Base-by-base conservation (phyloP, 2,113 vertebrate species). In the Girardinichthys multiradiatus region DNA sequence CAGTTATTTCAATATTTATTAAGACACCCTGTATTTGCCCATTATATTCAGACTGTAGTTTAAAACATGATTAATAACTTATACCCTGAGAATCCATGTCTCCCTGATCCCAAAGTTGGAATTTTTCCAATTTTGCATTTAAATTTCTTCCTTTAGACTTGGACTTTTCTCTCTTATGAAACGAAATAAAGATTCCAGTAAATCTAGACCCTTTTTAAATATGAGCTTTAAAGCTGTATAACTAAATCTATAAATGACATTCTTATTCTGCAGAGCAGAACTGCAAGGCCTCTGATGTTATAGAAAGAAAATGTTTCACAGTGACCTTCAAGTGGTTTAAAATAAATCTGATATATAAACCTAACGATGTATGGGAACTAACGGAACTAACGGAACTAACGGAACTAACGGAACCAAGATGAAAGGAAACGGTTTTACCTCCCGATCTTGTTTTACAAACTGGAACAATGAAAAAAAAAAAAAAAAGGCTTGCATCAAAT, bases 31-130 rank as follows among this genome's bases (percentile, higher is more conserved):
- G 54, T 71, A 83, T 63, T 86, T 76, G 75, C 66, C 72, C 63
- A 75, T 69, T 59, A 76, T 30, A 72, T 60, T 17, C 2, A 69
- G 68, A 64, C 74, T 75, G 68, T 76, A 51, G 58, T 76, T 75
- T 76, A 64, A 83, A 86, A 84, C 66, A 83, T 12, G 24, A 87
- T 89, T 76, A 86, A 90, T 90, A 85, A 86, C 68, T 89, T 0
- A 89, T 86, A 77, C 11, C 13, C 74, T 76, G 71, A 87, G 80
- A 73, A 80, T 74, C 71, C 75, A 68, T 60, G 72, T 31, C 58
- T 67, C 58, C 74, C 73, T 81, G 76, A 86, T 86, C 63, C 31
- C 26, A 79, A 61, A 37, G 73, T 51, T 58, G 37, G 57, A 84
- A 58, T 72, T 29, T 74, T 82, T 74, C 19, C 57, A 57, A 71